These are phyloP conservation scores for Cyprinodon diabolis DNA, from an alignment of 2,797 vertebrate genomes.

Conservation along the genomic window DNA sequence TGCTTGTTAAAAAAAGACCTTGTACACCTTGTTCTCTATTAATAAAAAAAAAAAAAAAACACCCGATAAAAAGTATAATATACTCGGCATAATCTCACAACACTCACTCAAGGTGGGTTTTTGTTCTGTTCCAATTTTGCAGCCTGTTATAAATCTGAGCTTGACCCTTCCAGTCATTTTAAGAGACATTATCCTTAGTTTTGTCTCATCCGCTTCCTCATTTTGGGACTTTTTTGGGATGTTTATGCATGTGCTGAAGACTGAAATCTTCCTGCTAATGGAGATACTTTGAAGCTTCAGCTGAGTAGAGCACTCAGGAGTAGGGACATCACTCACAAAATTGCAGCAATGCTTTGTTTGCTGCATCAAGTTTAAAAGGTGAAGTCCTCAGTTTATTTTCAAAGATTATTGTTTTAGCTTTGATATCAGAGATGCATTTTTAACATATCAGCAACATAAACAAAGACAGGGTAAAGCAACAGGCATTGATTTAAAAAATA, in stretches of 20 bases:
- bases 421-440: slow-evolving; percentile 14
- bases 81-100: too few relatives aligned
- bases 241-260: neutral
- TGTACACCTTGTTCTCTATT: too few relatives aligned
- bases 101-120: too few relatives aligned
- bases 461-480: neutral
- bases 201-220: neutral
- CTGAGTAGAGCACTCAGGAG: too few relatives aligned
- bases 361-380: slow-evolving; percentile 4
- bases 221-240: neutral
- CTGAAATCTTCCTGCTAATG: neutral
- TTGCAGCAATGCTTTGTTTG: slow-evolving; percentile 16
- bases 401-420: slow-evolving; percentile 11
- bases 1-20: too few relatives aligned
- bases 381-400: neutral
- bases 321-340: too few relatives aligned
- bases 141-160: too few relatives aligned
- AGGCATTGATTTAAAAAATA: neutral
- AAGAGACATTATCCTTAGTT: neutral
- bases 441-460: neutral
- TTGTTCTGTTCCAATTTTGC: too few relatives aligned
- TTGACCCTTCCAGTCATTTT: neutral
- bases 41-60: too few relatives aligned
- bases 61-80: too few relatives aligned
- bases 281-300: too few relatives aligned